A percentile compares a stretch with the other conserved stretches of the same genome.
phyloP scores from a whole-genome alignment of 2,888 invertebrate genomes.

The Esperia sulphurella region DNA sequence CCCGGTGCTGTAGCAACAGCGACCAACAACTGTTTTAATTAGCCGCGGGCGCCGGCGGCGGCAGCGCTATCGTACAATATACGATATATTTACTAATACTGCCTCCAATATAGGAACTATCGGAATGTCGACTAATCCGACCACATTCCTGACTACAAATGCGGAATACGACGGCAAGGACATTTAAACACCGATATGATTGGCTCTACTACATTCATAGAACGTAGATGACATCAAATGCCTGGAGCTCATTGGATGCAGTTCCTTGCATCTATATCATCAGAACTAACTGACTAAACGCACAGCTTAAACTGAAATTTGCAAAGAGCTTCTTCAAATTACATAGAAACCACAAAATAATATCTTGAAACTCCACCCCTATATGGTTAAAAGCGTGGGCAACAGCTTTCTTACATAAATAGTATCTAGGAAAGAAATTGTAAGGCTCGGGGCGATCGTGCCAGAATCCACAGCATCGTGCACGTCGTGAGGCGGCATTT shows the following conservation, averaged over 20 bases:
- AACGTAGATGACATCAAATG: too few species aligned
- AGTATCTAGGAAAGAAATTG: conserved; percentile 28
- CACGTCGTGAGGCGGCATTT: conserved; percentile 73
- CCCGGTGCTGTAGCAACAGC: conserved; percentile 10
- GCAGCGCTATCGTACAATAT: conserved; percentile 41
- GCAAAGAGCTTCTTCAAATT: too few species aligned
- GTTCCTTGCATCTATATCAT: too few species aligned
- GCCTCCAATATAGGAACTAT: conserved; percentile 45
- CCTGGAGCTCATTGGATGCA: too few species aligned
- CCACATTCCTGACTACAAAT: conserved; percentile 70
- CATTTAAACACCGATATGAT: conserved; percentile 27
- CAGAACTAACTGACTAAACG: too few species aligned
- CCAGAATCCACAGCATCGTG: conserved; percentile 54
- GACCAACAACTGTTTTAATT: conserved; percentile 45
- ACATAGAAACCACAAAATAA: too few species aligned
- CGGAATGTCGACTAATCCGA: conserved; percentile 68
- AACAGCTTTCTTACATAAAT: too few species aligned
- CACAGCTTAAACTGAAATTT: too few species aligned
- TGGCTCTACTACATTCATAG: background rate
- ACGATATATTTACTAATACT: conserved; percentile 64
- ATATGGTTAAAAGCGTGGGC: too few species aligned
- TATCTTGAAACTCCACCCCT: too few species aligned
- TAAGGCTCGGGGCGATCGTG: conserved; percentile 52
- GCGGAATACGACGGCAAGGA: conserved; percentile 58
- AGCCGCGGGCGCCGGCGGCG: conserved; percentile 50